Percentiles rank a stretch among this genome's conserved stretches.
Conservation (phyloP, 2,888 invertebrate species). For the Leptinotarsa haldemani region DNA sequence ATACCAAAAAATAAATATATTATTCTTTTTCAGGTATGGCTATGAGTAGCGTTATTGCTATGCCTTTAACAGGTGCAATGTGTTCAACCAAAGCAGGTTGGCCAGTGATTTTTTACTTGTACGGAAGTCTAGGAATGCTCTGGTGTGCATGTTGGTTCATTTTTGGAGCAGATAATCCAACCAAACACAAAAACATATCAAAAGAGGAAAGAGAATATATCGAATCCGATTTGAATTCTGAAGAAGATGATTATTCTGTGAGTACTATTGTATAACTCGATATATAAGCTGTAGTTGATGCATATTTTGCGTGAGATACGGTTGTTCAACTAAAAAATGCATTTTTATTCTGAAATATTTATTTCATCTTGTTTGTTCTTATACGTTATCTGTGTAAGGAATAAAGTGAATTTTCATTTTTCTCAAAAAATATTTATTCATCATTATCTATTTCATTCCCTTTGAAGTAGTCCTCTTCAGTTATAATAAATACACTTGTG, state of each 20-base stretch:
- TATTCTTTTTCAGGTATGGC: conserved; percentile 56
- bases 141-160: conserved; percentile 72
- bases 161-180: conserved; percentile 74
- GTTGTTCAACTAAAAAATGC: too few relatives aligned
- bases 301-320: too few relatives aligned
- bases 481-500: too few relatives aligned
- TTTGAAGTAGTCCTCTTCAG: too few relatives aligned
- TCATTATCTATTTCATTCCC: too few relatives aligned
- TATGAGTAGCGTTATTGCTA: conserved; percentile 79
- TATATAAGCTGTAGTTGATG: too few relatives aligned
- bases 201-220: conserved; percentile 74
- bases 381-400: too few relatives aligned
- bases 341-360: too few relatives aligned
- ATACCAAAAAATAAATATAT: too few relatives aligned
- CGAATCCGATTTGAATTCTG: conserved; percentile 69
- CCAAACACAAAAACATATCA: conserved; percentile 70
- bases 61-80: conserved; percentile 76
- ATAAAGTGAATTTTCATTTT: too few relatives aligned
- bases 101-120: conserved; percentile 80
- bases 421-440: too few relatives aligned
- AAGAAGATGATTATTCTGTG: conserved; percentile 56
- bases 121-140: conserved; percentile 71
- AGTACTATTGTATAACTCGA: background rate
- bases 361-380: too few relatives aligned
- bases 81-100: conserved; percentile 76